Base-by-base conservation (phyloP, 1,140 invertebrate genomes). In the Brachystomella parvula region DNA sequence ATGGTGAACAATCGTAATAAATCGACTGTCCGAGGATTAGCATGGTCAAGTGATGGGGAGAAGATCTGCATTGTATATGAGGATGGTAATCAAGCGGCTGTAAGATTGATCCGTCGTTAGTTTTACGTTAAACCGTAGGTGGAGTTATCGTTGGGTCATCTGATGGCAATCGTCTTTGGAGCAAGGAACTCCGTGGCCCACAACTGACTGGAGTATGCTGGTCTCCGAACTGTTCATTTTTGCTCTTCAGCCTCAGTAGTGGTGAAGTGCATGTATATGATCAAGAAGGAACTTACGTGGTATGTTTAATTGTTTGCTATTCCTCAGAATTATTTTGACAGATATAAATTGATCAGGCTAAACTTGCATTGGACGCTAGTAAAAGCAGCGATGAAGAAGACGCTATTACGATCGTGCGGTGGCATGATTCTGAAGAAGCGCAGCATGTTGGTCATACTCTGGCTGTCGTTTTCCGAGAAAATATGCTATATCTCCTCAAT, bases 1-100 rank as follows among this genome's bases (percentile, higher is more conserved):
- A 99, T 99, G 96, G 96, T 98, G 66, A 99, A 99, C 76, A 98
- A 98, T 78, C 83, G 96, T 57, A 98, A 98, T 75, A 97, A 96
- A 76, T 97, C 92, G 1, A 89, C 94, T 1, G 95, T 99, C 0
- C 87, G 86, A 73, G 90, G 92, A 63, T 96, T 99, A 91, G 84
- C 89, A 32, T 99, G 96, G 96, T 96, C 91, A 75, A 84, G 85
- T 30, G 94, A 98, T 81, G 96, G 96, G 21, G 85, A 90, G 73
- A 96, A 94, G 79, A 98, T 99, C 69, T 98, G 95, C 75, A 99
- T 99, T 75, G 94, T 95, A 3, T 98, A 98, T 82, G 94, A 98
- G 79, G 95, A 98, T 83, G 95, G 95, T 84, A 76, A 75, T 44
- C n/a, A n/a, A n/a, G n/a, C n/a, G n/a, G 57, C 70, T 35, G 35